Evolutionary conservation across 2,888 invertebrate genomes (phyloP).

Genomic region (Nephrotoma flavescens): DNA sequence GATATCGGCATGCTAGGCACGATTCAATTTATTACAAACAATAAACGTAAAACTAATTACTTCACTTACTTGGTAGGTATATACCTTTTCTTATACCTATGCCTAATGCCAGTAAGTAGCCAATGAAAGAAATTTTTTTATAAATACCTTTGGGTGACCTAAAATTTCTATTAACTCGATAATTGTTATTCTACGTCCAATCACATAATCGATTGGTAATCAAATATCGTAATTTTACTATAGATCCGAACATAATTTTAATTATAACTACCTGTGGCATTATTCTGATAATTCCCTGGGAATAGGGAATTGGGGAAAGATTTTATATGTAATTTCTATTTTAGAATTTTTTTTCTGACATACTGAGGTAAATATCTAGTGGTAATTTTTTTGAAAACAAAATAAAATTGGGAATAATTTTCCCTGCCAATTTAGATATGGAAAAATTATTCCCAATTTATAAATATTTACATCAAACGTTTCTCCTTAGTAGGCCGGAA

Average conservation of each 20-base stretch:
- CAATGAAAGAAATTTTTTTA: not conserved
- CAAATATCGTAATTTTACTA: not conserved
- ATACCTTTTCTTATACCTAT: not conserved
- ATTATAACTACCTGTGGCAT: too few species aligned
- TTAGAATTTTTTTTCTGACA: too few species aligned
- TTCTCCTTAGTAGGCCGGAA: too few species aligned
- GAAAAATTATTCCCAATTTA: too few species aligned
- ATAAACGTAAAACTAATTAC: not conserved
- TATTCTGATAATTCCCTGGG: too few species aligned
- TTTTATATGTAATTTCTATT: too few species aligned
- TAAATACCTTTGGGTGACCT: not conserved
- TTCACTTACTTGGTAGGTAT: not conserved
- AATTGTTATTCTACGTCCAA: not conserved
- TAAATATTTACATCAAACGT: too few species aligned
- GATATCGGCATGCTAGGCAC: not conserved
- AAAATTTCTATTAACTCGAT: not conserved
- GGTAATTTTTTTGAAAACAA: too few species aligned
- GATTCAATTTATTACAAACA: not conserved
- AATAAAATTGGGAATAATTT: too few species aligned
- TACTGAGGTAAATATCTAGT: too few species aligned
- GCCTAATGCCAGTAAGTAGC: not conserved
- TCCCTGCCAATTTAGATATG: too few species aligned
- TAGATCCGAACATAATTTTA: not conserved
- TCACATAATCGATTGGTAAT: not conserved
- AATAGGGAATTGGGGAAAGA: too few species aligned